Conservation (phyloP, 2,113 vertebrate genomes). For the Pteropus alecto region DNA sequence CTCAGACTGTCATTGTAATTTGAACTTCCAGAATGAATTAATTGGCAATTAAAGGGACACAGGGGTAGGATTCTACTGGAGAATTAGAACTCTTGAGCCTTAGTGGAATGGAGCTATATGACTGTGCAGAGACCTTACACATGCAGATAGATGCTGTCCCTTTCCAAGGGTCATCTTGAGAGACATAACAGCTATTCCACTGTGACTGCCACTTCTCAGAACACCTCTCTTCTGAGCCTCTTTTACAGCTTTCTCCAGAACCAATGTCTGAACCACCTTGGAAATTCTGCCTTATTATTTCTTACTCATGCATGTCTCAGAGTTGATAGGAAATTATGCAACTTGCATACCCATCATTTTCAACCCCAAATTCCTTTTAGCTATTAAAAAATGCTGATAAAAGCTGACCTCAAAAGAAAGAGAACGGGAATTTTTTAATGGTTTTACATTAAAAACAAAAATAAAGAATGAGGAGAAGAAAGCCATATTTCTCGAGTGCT, state of each 20-base stretch:
- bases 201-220: background rate
- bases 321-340: background rate
- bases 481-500: background rate
- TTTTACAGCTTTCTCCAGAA: background rate
- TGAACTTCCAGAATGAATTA: background rate
- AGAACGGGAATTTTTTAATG: background rate
- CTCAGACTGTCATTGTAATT: slow-evolving; percentile 3
- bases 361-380: background rate
- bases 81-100: background rate
- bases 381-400: background rate
- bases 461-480: background rate
- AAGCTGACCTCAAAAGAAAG: background rate
- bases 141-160: background rate
- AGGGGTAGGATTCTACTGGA: slow-evolving; percentile 7
- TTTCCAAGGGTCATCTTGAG: background rate
- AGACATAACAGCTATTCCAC: background rate
- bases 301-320: background rate
- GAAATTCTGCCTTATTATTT: background rate
- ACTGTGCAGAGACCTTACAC: background rate
- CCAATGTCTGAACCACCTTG: background rate
- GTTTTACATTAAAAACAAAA: background rate
- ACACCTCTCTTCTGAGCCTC: background rate
- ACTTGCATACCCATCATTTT: background rate
- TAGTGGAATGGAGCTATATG: background rate
- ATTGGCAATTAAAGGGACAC: background rate